A percentile compares a stretch with the other conserved stretches of the same genome.
Evolutionary conservation across 1,140 invertebrate species (phyloP).

Genomic region (Anastrepha ludens): DNA sequence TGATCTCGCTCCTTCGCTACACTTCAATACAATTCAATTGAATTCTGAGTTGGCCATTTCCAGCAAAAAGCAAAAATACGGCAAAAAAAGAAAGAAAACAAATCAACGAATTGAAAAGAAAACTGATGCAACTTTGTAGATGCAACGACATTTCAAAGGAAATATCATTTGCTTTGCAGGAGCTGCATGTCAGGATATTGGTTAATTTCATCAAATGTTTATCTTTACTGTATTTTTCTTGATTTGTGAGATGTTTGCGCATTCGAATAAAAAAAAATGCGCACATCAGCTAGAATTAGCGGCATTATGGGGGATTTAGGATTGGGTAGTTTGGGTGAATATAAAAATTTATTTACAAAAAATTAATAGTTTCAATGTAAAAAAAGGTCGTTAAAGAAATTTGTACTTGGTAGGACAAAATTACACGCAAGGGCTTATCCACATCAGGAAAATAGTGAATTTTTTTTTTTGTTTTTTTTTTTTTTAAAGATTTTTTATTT

Average conservation of each 20-base stretch:
- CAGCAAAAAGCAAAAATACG: neutral
- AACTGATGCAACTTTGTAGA: neutral
- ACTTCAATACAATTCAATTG: constrained; percentile 51
- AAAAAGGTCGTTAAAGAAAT: too few relatives aligned
- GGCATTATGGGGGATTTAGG: too few relatives aligned
- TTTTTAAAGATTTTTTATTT: too few relatives aligned
- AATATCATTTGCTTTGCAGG: constrained; percentile 51
- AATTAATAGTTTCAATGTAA: too few relatives aligned
- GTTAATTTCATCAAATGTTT: constrained; percentile 55
- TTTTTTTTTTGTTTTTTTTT: too few relatives aligned
- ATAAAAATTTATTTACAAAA: too few relatives aligned
- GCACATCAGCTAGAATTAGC: too few relatives aligned
- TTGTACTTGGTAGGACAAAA: too few relatives aligned
- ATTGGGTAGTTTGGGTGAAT: too few relatives aligned
- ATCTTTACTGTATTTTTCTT: constrained; percentile 36
- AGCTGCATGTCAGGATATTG: constrained; percentile 52
- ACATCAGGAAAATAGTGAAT: too few relatives aligned
- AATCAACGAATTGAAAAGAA: constrained; percentile 26
- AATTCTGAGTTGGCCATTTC: constrained; percentile 2
- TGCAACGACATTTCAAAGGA: constrained; percentile 41
- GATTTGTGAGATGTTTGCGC: neutral
- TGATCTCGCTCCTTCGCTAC: neutral
- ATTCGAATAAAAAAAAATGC: neutral
- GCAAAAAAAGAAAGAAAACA: constrained; percentile 13
- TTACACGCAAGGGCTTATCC: too few relatives aligned